phyloP scores from a whole-genome alignment of 2,888 invertebrate species.

The Platycheirus rosarum region DNA sequence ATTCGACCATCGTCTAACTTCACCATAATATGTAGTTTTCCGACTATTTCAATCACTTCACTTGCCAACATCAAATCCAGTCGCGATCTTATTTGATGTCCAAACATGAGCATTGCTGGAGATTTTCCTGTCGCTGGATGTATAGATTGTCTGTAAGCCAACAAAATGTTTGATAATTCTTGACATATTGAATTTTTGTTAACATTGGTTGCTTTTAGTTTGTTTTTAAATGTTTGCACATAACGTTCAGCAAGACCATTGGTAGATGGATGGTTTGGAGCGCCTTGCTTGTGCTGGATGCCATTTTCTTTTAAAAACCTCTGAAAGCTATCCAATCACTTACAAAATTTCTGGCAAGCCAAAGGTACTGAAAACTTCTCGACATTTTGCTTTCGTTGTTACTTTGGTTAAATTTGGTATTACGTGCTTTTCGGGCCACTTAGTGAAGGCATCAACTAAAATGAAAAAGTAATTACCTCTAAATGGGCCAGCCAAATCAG shows the following conservation, averaged over 20 bases:
- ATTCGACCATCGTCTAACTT: too few species aligned
- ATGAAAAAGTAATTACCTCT: slow-evolving; percentile 23
- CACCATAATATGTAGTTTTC: too few species aligned
- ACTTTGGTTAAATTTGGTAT: not conserved
- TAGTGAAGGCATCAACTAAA: slow-evolving; percentile 7
- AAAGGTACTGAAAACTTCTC: not conserved
- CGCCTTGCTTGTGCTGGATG: not conserved
- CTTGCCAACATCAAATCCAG: too few species aligned
- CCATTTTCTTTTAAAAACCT: too few species aligned
- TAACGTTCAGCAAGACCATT: slow-evolving; percentile 18
- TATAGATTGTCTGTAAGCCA: too few species aligned
- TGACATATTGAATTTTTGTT: too few species aligned
- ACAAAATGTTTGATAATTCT: too few species aligned
- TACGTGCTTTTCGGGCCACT: slow-evolving; percentile 7
- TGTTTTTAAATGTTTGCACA: slow-evolving; percentile 6
- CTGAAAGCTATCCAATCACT: not conserved
- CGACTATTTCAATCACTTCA: too few species aligned
- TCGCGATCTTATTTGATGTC: too few species aligned
- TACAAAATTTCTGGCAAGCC: not conserved
- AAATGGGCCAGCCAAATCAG: slow-evolving; percentile 19
- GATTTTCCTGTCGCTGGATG: too few species aligned
- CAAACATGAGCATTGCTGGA: too few species aligned
- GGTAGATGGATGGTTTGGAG: slow-evolving; percentile 6
- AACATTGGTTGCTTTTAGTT: too few species aligned
- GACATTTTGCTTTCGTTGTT: not conserved